Evolutionary conservation across 1,140 invertebrate species (phyloP), one percentile per base, ranked within the genome.

Genomic region (Himalopsyche phryganea): DNA sequence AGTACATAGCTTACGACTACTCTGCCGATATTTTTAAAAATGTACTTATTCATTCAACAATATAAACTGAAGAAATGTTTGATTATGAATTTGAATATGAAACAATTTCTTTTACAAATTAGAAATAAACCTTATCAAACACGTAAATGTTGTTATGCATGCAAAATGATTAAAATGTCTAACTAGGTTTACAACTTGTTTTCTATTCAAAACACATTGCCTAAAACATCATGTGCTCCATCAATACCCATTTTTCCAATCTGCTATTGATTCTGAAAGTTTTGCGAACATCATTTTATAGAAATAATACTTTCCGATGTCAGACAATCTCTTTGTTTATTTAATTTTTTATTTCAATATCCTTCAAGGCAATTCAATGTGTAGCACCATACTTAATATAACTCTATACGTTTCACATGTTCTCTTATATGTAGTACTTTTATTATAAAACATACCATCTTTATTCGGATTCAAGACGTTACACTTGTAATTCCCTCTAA

Each of bases 311-410:
- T 50, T 42, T 28, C 50, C 15, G 61, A 58, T 63, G 55, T 44
- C 50, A 32, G 28, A 14, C 50, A 45, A 49, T 14, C 47, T 32
- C 20, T 49, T 10, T 38, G 18, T 52, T 36, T 40, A 35, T 52
- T 19, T 32, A 54, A 18, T 50, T 44, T 54, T 54, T 42, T 35
- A 38, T 50, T 50, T 57, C 57, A 58, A 52, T 58, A 62, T 59
- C 61, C 61, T 41, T 60, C 61, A 63, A 63, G 61, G 61, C 61
- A 63, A 59, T 63, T 63, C 57, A 59, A 57, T 59, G 57, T 63
- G 53, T 63, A 63, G 61, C 61, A 63, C 61, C 61, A 59, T 63
- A 63, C 61, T 52, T 59, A 56, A 58, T 63, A 56, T 63, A 62
- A 62, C 46, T 51, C 53, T 63, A 59, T 62, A 52, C 50, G 50